Conservation (phyloP, 1,140 invertebrate genomes). For the Tetramorium parvispinum region DNA sequence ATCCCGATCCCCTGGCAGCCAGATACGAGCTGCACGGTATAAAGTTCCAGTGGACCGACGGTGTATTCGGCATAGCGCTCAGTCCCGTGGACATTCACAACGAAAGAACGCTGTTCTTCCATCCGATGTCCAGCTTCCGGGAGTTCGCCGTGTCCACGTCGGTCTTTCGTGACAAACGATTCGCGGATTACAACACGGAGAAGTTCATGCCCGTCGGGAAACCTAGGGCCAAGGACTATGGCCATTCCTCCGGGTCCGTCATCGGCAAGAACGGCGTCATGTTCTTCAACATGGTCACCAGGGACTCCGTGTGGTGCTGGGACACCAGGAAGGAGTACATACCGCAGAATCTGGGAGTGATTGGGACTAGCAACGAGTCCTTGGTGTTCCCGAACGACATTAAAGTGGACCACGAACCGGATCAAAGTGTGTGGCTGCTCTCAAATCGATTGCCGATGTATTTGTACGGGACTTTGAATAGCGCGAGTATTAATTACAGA, state of each 20-base stretch:
- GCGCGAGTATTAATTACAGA: conserved; percentile 90
- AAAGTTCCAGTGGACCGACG: conserved; percentile 93
- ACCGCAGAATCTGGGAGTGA: conserved; percentile 87
- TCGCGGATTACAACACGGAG: conserved; percentile 84
- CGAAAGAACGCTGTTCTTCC: conserved; percentile 90
- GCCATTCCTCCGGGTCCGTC: conserved; percentile 90
- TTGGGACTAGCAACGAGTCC: conserved; percentile 87
- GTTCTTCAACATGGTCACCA: conserved; percentile 92
- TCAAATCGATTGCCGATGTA: conserved; percentile 91
- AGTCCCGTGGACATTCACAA: conserved; percentile 86
- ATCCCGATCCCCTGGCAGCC: conserved; percentile 91
- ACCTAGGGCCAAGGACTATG: conserved; percentile 87
- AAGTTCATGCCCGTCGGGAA: conserved; percentile 88
- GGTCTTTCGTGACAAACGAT: conserved; percentile 87
- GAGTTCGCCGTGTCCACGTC: conserved; percentile 91
- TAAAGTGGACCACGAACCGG: conserved; percentile 88
- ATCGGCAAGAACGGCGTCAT: conserved; percentile 90
- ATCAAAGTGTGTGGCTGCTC: conserved; percentile 91
- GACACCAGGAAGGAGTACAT: conserved; percentile 90
- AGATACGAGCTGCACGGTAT: conserved; percentile 89
- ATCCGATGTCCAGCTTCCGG: conserved; percentile 91
- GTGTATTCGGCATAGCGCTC: conserved; percentile 91
- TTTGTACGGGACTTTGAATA: conserved; percentile 89
- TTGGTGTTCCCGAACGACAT: conserved; percentile 93
- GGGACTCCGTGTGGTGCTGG: conserved; percentile 92